A percentile compares a stretch with the other conserved stretches of the same genome.
Evolutionary conservation across 2,113 vertebrate species (phyloP).

Genomic region (Ictalurus punctatus): DNA sequence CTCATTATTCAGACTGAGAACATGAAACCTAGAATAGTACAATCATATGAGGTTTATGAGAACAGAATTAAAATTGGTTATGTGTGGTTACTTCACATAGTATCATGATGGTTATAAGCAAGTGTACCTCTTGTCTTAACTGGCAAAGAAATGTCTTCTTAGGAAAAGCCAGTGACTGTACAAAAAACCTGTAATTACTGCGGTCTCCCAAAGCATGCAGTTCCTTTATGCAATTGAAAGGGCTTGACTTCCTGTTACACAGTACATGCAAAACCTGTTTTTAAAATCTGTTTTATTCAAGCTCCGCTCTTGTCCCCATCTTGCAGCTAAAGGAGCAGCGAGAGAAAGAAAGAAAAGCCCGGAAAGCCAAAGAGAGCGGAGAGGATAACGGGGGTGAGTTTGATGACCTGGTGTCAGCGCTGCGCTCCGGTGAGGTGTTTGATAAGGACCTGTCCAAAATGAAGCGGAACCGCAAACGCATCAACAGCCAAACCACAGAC

Average conservation of each 20-base stretch:
- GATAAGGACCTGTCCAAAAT: slow-evolving; percentile 98
- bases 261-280: slow-evolving; percentile 1
- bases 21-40: background rate
- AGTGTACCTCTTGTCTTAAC: background rate
- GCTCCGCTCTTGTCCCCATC: background rate
- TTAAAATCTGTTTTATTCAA: background rate
- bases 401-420: slow-evolving; percentile 93
- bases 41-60: background rate
- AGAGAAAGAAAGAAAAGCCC: slow-evolving; percentile 87
- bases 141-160: background rate
- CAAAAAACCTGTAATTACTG: background rate
- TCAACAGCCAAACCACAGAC: slow-evolving; percentile 85
- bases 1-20: background rate
- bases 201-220: background rate
- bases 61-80: background rate
- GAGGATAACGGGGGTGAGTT: slow-evolving; percentile 95
- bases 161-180: background rate
- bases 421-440: slow-evolving; percentile 95
- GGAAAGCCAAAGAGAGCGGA: slow-evolving; percentile 90
- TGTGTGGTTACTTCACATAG: background rate
- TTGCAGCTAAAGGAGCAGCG: slow-evolving; percentile 94
- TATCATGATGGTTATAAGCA: background rate
- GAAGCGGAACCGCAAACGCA: slow-evolving; percentile 95
- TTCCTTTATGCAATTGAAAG: background rate
- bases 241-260: background rate